Conservation (phyloP, 1,140 invertebrate genomes). For the Ladona fulva region DNA sequence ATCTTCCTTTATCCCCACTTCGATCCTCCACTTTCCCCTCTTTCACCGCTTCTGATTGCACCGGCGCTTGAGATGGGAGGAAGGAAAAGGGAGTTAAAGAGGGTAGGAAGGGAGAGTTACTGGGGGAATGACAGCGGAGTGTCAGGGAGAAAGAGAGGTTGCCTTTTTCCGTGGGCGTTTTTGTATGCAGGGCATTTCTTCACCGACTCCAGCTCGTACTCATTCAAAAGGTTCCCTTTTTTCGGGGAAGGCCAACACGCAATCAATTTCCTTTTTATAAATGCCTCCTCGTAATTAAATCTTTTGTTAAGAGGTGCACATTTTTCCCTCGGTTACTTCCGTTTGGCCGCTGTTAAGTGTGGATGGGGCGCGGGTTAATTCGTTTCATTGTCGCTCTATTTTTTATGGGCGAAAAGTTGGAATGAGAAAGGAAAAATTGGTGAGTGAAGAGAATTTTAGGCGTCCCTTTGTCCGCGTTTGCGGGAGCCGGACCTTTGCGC, state of each 20-base stretch:
- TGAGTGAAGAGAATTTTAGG: no score
- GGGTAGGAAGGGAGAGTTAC: neutral
- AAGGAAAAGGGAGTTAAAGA: neutral
- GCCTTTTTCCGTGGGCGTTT: neutral
- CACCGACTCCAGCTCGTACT: neutral
- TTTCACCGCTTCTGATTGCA: neutral
- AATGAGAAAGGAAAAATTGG: no score
- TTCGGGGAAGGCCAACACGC: neutral
- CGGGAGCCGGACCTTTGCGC: no score
- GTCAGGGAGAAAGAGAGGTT: neutral
- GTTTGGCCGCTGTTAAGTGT: no score
- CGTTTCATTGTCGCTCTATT: no score
- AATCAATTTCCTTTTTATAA: slow-evolving; percentile 8
- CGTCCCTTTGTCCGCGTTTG: no score
- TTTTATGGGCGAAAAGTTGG: no score
- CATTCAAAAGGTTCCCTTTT: neutral
- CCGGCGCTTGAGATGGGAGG: no score
- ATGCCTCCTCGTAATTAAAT: slow-evolving; percentile 10
- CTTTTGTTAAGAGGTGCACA: neutral
- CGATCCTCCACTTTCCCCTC: no score
- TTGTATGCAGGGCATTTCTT: neutral
- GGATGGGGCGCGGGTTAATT: no score
- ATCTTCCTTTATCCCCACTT: no score
- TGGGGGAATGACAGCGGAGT: neutral
- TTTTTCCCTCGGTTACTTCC: neutral